Percentiles rank a stretch among this genome's conserved stretches.
These are phyloP conservation scores for Distichodus sexfasciatus DNA, from an alignment of 2,797 vertebrate species.

Conservation along the genomic window DNA sequence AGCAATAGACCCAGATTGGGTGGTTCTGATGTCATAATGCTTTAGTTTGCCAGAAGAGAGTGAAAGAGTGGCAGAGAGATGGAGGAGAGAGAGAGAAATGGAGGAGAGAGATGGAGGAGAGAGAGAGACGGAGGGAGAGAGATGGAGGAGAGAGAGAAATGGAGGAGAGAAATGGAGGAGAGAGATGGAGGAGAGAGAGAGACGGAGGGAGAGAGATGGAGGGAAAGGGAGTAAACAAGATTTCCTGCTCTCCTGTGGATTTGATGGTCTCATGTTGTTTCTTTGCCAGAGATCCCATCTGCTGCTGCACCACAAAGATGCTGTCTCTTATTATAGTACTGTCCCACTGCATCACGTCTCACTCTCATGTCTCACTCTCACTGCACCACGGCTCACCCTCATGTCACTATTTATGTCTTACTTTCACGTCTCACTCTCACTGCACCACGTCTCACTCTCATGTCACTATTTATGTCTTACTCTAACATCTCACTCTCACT, in stretches of 20 bases:
- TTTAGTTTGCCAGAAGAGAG: too few relatives aligned
- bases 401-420: too few relatives aligned
- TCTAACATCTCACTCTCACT: too few relatives aligned
- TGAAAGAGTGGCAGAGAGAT: not conserved
- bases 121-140: not conserved
- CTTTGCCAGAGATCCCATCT: slow-evolving; percentile 73
- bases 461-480: too few relatives aligned
- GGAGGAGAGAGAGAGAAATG: slow-evolving; percentile 21
- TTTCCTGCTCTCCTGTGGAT: slow-evolving; percentile 63
- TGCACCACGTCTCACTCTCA: too few relatives aligned
- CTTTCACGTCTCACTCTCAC: too few relatives aligned
- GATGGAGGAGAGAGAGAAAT: not conserved
- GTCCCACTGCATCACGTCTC: not conserved
- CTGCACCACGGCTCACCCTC: too few relatives aligned
- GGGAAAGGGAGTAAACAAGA: slow-evolving; percentile 11
- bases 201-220: not conserved
- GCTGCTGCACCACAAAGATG: slow-evolving; percentile 68
- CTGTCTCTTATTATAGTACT: slow-evolving; percentile 46
- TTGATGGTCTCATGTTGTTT: slow-evolving; percentile 66
- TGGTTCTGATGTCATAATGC: too few relatives aligned
- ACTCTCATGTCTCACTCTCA: too few relatives aligned
- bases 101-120: slow-evolving; percentile 38
- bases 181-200: slow-evolving; percentile 34
- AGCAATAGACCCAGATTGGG: too few relatives aligned
- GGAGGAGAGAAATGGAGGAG: slow-evolving; percentile 16